These are phyloP conservation scores for Rhinolophus ferrumequinum DNA, from an alignment of 2,113 vertebrate species.

Conservation along the genomic window DNA sequence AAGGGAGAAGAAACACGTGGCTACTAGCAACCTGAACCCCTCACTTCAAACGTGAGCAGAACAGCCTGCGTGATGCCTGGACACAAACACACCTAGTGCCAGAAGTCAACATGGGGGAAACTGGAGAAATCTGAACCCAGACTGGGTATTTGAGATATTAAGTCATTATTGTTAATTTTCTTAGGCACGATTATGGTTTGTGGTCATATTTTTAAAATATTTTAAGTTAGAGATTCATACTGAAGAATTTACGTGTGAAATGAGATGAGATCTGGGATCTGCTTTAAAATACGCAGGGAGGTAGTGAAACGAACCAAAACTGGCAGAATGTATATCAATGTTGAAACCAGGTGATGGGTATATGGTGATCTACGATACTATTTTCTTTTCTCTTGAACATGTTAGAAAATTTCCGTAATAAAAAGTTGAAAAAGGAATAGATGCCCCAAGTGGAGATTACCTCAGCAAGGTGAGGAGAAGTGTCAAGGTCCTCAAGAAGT, in stretches of 20 bases:
- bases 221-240: neutral
- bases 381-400: neutral
- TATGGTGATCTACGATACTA: too few relatives aligned
- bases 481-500: neutral
- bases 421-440: neutral
- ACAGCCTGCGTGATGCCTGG: fast-evolving
- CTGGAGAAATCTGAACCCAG: neutral
- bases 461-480: neutral
- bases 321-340: neutral
- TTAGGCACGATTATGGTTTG: neutral
- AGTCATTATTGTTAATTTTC: neutral
- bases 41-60: neutral
- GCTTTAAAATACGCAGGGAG: neutral
- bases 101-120: fast-evolving
- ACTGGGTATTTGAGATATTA: neutral
- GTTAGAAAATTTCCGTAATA: neutral
- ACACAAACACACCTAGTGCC: neutral
- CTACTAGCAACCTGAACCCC: neutral
- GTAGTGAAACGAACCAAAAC: neutral
- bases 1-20: neutral
- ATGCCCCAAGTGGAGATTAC: neutral
- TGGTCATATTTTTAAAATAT: neutral
- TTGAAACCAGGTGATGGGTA: neutral
- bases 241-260: neutral
- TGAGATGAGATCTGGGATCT: neutral